Conservation (phyloP, 2,113 vertebrate genomes). For the Etheostoma cragini region DNA sequence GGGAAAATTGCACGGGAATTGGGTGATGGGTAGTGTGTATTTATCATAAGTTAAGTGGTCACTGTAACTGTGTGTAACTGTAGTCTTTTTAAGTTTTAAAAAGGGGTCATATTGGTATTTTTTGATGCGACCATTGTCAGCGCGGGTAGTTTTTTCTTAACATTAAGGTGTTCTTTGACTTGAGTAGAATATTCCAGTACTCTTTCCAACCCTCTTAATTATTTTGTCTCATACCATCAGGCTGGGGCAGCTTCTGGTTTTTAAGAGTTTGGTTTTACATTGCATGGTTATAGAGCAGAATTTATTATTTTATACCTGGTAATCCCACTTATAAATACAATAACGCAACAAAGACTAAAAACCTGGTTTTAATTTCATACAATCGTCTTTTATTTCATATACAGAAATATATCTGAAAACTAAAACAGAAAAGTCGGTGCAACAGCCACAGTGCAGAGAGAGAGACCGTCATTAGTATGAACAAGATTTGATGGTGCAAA, state of each 20-base stretch:
- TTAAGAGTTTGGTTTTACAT: background rate
- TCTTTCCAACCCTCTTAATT: background rate
- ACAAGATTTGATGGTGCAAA: constrained; percentile 45
- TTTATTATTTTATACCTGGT: too few species aligned
- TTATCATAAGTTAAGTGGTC: too few species aligned
- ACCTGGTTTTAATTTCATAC: constrained; percentile 28
- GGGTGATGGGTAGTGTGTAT: too few species aligned
- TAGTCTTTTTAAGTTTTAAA: too few species aligned
- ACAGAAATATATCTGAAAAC: constrained; percentile 67
- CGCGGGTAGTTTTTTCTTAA: background rate
- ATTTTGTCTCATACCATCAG: background rate
- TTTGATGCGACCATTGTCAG: background rate
- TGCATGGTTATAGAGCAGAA: too few species aligned
- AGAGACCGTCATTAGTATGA: constrained; percentile 43
- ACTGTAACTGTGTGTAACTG: too few species aligned
- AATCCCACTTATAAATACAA: background rate
- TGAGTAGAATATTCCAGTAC: background rate
- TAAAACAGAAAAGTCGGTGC: constrained; percentile 64
- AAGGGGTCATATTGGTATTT: background rate
- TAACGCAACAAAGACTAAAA: background rate
- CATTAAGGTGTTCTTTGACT: background rate
- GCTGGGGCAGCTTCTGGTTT: background rate
- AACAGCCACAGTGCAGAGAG: constrained; percentile 51
- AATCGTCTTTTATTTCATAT: constrained; percentile 69
- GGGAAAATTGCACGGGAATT: too few species aligned